A percentile compares a stretch with the other conserved stretches of the same genome.
phyloP scores from a whole-genome alignment of 2,113 vertebrate genomes.

The Camelus bactrianus region DNA sequence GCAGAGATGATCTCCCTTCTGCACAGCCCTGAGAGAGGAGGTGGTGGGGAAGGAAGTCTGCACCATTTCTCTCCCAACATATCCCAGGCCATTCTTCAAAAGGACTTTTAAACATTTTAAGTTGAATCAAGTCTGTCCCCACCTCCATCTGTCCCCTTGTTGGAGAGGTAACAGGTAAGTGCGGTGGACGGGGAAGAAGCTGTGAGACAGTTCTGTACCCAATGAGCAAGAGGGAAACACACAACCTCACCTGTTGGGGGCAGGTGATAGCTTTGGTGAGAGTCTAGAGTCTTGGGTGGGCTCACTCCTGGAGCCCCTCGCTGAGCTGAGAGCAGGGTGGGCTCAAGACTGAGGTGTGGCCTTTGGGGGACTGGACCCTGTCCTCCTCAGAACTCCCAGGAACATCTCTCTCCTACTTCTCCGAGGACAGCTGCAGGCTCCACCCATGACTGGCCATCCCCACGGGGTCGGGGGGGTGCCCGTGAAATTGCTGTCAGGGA shows the following conservation, averaged over 20 bases:
- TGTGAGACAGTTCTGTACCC: neutral
- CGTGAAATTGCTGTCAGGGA: neutral
- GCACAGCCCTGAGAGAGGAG: neutral
- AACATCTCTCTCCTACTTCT: neutral
- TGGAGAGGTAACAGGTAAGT: neutral
- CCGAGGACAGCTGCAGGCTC: neutral
- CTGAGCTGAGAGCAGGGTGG: neutral
- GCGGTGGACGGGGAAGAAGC: neutral
- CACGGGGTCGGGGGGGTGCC: neutral
- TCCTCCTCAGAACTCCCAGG: neutral
- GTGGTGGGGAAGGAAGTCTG: neutral
- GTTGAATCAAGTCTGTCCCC: neutral
- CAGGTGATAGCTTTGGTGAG: neutral
- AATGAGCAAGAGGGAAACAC: neutral
- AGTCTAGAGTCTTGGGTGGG: neutral
- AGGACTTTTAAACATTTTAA: neutral
- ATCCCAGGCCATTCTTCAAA: neutral
- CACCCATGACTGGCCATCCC: neutral
- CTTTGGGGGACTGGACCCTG: neutral
- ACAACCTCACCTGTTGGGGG: neutral
- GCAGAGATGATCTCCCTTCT: neutral
- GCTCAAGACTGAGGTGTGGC: neutral
- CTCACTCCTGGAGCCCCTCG: neutral
- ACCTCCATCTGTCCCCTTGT: neutral
- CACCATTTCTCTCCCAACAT: neutral